phyloP scores from a whole-genome alignment of 2,888 invertebrate species.

The Operophtera brumata region DNA sequence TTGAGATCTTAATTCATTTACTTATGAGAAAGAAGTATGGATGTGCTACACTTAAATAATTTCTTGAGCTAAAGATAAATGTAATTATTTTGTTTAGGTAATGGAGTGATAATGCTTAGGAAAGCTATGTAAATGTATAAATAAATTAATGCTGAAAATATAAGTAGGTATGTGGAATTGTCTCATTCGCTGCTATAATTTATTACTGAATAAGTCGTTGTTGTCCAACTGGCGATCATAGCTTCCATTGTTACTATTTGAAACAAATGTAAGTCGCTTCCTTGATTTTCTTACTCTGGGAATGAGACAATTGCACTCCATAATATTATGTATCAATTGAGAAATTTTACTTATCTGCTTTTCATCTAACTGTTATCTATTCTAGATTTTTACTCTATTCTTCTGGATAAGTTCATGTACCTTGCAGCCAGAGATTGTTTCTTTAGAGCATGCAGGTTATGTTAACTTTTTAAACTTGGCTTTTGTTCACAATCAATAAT shows the following conservation, averaged over 20 bases:
- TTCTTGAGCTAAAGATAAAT: constrained; percentile 55
- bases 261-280: constrained; percentile 15
- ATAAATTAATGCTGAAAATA: constrained; percentile 68
- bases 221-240: constrained; percentile 1
- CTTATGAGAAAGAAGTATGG: constrained; percentile 47
- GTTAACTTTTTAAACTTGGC: too few species aligned
- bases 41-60: constrained; percentile 49
- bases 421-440: neutral
- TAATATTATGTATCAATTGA: constrained; percentile 56
- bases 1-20: constrained; percentile 51
- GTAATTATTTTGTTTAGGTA: constrained; percentile 63
- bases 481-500: too few species aligned
- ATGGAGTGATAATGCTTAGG: constrained; percentile 65
- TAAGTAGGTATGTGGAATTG: constrained; percentile 54
- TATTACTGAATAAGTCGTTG: constrained; percentile 7
- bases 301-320: constrained; percentile 58
- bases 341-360: constrained; percentile 73
- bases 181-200: constrained; percentile 54
- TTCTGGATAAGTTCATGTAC: constrained; percentile 15
- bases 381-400: constrained; percentile 68
- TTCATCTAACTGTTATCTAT: constrained; percentile 63
- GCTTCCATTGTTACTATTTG: constrained; percentile 15
- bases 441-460: too few species aligned
- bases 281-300: constrained; percentile 41
- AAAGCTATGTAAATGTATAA: constrained; percentile 75